Conservation (phyloP, 2,113 vertebrate species). For the Sarotherodon lohbergeri region DNA sequence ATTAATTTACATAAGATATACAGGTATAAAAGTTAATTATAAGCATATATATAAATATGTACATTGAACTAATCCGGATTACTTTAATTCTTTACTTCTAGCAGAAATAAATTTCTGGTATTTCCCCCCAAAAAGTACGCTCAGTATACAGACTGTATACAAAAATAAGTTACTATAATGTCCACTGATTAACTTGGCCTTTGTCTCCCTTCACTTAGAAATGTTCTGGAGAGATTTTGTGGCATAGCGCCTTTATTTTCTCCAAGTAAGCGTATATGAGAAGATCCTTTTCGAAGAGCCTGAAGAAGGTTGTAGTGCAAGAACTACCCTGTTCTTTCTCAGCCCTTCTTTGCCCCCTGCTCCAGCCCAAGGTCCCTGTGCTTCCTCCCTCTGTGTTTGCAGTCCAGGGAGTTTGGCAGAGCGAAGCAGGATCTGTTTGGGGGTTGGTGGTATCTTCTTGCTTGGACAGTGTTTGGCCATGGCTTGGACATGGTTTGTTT, state of each 20-base stretch:
- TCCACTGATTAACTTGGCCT: constrained; percentile 51
- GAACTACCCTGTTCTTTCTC: constrained; percentile 52
- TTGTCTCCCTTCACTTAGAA: constrained; percentile 51
- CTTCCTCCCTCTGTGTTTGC: constrained; percentile 55
- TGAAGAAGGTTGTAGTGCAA: constrained; percentile 62
- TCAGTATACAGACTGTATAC: constrained; percentile 60
- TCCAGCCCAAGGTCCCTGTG: neutral
- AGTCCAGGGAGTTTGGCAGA: constrained; percentile 67
- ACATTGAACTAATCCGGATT: constrained; percentile 63
- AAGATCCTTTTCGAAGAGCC: constrained; percentile 44
- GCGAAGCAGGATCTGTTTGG: constrained; percentile 11
- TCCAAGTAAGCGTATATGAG: constrained; percentile 44
- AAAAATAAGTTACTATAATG: constrained; percentile 74
- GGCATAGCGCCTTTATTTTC: constrained; percentile 35
- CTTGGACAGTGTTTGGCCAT: constrained; percentile 12
- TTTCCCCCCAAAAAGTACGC: constrained; percentile 30
- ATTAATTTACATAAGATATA: constrained; percentile 78
- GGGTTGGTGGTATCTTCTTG: constrained; percentile 8
- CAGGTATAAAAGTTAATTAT: constrained; percentile 65
- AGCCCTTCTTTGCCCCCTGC: constrained; percentile 10
- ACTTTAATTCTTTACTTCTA: constrained; percentile 56
- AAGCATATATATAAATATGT: constrained; percentile 53
- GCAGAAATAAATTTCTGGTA: constrained; percentile 55
- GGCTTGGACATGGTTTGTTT: neutral
- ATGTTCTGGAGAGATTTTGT: constrained; percentile 61